These are phyloP conservation scores for Caenorhabditis brenneri DNA, from an alignment of 1,140 invertebrate species.

Conservation along the genomic window DNA sequence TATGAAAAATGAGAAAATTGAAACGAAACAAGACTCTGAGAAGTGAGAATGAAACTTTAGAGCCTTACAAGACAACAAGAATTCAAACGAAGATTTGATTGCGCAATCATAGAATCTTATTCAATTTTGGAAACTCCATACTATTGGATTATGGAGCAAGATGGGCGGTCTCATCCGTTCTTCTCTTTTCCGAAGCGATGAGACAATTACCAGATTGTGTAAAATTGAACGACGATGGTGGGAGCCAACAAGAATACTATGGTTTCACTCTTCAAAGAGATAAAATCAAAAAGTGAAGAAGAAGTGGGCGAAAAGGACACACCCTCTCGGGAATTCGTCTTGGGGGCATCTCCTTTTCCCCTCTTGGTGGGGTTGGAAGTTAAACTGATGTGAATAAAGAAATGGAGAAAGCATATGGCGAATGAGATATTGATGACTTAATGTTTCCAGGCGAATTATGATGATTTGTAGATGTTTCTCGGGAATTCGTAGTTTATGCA, in stretches of 20 bases:
- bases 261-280: background rate
- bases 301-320: constrained; percentile 32
- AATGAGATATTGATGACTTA: background rate
- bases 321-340: background rate
- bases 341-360: background rate
- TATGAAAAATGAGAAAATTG: too few relatives aligned
- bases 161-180: constrained; percentile 23
- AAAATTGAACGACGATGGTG: too few relatives aligned
- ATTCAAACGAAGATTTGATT: background rate
- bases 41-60: background rate
- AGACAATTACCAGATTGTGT: constrained; percentile 17
- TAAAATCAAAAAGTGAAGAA: constrained; percentile 36
- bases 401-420: constrained; percentile 17
- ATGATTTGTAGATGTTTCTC: background rate
- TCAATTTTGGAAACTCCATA: too few relatives aligned
- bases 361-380: background rate
- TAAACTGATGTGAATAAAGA: background rate
- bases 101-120: constrained; percentile 40
- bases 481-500: background rate
- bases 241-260: background rate
- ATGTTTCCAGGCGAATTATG: background rate
- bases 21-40: too few relatives aligned
- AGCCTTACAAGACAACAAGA: background rate
- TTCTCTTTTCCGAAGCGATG: background rate
- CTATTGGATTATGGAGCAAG: background rate